phyloP scores from a whole-genome alignment of 2,888 invertebrate species.

The Heteromurus nitidus region DNA sequence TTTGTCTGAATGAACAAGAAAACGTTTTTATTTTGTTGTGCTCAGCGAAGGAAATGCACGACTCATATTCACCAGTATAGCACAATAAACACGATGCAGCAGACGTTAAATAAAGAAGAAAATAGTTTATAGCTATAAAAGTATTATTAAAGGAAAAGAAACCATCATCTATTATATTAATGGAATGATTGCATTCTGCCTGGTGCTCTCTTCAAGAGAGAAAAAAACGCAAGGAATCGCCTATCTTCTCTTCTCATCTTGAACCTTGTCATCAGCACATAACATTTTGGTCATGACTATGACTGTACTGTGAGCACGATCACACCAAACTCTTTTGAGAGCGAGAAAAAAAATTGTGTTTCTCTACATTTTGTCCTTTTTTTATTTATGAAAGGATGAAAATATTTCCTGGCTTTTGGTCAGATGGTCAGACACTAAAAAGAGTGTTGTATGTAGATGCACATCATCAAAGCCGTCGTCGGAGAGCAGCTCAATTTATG shows the following conservation, averaged over 20 bases:
- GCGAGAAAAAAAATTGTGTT: neutral
- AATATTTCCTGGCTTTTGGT: conserved; percentile 1
- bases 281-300: conserved; percentile 56
- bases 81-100: conserved; percentile 24
- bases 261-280: conserved; percentile 43
- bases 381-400: neutral
- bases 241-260: conserved; percentile 55
- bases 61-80: conserved; percentile 5
- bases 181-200: conserved; percentile 52
- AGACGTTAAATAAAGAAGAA: conserved; percentile 23
- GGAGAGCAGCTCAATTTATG: neutral
- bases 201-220: conserved; percentile 39
- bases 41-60: conserved; percentile 45
- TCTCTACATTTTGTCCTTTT: neutral
- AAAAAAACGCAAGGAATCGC: too few species aligned
- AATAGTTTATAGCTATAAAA: conserved; percentile 30
- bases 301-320: conserved; percentile 27
- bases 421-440: neutral
- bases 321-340: conserved; percentile 28
- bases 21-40: conserved; percentile 7
- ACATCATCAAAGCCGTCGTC: neutral
- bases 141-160: conserved; percentile 7
- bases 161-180: conserved; percentile 57
- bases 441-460: neutral
- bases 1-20: conserved; percentile 23